Evolutionary conservation across 2,888 invertebrate species (phyloP).

Genomic region (Zygogramma bicolorata): DNA sequence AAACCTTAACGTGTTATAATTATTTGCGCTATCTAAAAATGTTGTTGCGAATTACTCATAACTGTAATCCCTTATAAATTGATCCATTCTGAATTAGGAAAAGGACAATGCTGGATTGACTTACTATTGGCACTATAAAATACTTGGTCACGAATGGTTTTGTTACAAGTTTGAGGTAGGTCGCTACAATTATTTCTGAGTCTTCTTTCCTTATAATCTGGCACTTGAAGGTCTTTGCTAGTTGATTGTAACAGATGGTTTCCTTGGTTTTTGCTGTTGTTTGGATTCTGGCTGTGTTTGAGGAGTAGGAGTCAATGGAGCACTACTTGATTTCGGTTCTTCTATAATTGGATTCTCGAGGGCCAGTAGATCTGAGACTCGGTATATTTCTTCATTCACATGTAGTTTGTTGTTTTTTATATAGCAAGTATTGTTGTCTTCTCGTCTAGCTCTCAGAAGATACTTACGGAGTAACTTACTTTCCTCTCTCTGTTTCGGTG

Average conservation of each 20-base stretch:
- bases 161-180: neutral
- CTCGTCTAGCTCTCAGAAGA: neutral
- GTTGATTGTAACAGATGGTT: conserved; percentile 4
- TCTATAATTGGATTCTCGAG: neutral
- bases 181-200: neutral
- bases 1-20: conserved; percentile 1
- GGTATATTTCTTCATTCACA: neutral
- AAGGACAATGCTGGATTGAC: no score
- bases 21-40: neutral
- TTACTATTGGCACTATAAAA: neutral
- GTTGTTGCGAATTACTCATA: neutral
- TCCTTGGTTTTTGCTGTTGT: neutral
- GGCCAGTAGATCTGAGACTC: neutral
- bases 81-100: conserved; percentile 4
- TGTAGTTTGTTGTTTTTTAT: neutral
- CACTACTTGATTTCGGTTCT: neutral
- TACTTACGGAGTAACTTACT: neutral
- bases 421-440: neutral
- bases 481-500: neutral
- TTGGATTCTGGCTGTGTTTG: neutral
- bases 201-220: neutral
- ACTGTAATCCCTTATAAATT: neutral
- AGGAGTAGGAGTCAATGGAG: neutral
- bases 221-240: neutral
- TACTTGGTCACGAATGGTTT: neutral